Base-by-base conservation (phyloP, 2,797 vertebrate species). In the Salarias fasciatus region DNA sequence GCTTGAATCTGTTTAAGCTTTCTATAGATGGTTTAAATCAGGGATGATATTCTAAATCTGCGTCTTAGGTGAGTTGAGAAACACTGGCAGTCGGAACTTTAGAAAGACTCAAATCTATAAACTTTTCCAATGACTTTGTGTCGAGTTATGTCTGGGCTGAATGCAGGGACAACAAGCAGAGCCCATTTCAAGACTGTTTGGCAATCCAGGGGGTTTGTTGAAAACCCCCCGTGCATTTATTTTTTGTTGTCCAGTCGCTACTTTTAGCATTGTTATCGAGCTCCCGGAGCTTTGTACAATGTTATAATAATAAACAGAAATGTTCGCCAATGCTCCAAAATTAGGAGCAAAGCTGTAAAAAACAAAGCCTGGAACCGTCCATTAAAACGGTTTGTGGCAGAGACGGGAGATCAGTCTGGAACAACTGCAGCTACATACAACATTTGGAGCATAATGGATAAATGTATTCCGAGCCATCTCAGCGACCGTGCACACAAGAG, bases 161-260 rank as follows among this genome's bases (percentile, higher is more conserved):
- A 24, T 24, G 18, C 18, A 24, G 18, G 18, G 18, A 24, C 18
- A 24, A 24, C 18, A 24, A 24, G 3, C 18, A 24, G 18, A 24
- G 14, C 15, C 11, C 46, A 18, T 15, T 53, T 31, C n/a, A 53
- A 12, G 42, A 43, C 43, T 33, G 33, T 56, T 5, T 55, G 36
- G 36, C 42, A 38, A 29, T 37, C 36, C 53, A 5, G 11, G 35
- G 28, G 24, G 31, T 56, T 76, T 50, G 24, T 65, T 62, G 46
- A 28, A 14, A 62, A 37, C 40, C 31, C 31, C 38, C 51, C 41
- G 6, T 33, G 11, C 50, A 36, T 3, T 9, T 5, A 51, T 69
- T 63, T 48, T 69, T 63, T 48, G 14, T 56, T 55, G 8, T 46
- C 18, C 46, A 9, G 0, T 53, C 30, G 49, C 29, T 43, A 6